Percentiles rank a stretch among this genome's conserved stretches.
phyloP scores from a whole-genome alignment of 2,888 invertebrate species.

The Sphecodes monilicornis region DNA sequence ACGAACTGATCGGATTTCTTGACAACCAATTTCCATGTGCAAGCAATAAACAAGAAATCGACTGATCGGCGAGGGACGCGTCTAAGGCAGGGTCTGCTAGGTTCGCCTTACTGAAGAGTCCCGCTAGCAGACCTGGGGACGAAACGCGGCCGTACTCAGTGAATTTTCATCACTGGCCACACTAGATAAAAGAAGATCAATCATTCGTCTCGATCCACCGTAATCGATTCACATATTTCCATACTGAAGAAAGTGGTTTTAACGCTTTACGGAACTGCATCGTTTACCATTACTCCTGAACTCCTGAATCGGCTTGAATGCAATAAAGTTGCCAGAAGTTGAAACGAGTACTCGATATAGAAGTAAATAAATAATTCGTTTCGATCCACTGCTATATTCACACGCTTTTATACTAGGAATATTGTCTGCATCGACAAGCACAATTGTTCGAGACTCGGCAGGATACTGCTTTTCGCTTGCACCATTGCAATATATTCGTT shows the following conservation, averaged over 20 bases:
- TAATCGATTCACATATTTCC: too few relatives aligned
- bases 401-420: too few relatives aligned
- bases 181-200: too few relatives aligned
- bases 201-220: too few relatives aligned
- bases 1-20: not conserved
- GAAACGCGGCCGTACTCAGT: not conserved
- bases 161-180: not conserved
- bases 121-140: slow-evolving; percentile 12
- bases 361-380: too few relatives aligned
- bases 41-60: not conserved
- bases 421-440: too few relatives aligned
- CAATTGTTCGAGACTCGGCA: too few relatives aligned
- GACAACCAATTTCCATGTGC: not conserved
- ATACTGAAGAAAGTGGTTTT: not conserved
- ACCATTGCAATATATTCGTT: too few relatives aligned
- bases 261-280: not conserved
- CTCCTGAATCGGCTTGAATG: not conserved
- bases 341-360: too few relatives aligned
- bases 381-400: too few relatives aligned
- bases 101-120: slow-evolving; percentile 8
- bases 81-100: slow-evolving; percentile 16
- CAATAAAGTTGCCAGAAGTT: not conserved
- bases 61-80: not conserved
- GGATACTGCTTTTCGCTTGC: too few relatives aligned
- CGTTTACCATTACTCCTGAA: not conserved